Conservation (phyloP, 2,113 vertebrate species). For the Tringa solitaria region DNA sequence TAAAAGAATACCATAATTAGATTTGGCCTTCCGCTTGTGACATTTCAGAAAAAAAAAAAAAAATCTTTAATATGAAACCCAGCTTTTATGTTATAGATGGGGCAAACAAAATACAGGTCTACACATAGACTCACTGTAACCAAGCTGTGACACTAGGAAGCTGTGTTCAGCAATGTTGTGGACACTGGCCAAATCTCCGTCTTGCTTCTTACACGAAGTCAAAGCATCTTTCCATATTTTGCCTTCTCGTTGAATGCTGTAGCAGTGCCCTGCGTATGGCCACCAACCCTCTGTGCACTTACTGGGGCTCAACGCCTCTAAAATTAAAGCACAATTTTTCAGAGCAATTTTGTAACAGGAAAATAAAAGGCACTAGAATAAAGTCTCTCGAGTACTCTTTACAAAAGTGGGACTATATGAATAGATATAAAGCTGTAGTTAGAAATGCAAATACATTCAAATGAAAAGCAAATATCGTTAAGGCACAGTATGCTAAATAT, state of each 20-base stretch:
- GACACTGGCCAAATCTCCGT: conserved; percentile 85
- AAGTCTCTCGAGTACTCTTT: neutral
- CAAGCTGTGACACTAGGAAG: conserved; percentile 87
- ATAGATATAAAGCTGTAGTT: neutral
- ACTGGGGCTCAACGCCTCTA: conserved; percentile 36
- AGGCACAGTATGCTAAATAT: neutral
- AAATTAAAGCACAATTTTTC: neutral
- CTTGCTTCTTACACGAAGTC: conserved; percentile 80
- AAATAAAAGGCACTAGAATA: neutral
- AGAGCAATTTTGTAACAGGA: neutral
- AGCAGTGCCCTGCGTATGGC: conserved; percentile 85
- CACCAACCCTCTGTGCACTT: conserved; percentile 84
- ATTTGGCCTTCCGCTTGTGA: neutral
- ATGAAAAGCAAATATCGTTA: neutral
- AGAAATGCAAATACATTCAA: neutral
- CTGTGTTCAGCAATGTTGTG: conserved; percentile 87
- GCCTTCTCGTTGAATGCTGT: conserved; percentile 77
- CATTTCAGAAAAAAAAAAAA: neutral
- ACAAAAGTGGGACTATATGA: neutral
- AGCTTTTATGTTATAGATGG: neutral
- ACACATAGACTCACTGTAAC: conserved; percentile 80
- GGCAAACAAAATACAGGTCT: neutral
- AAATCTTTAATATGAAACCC: neutral
- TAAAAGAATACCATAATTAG: neutral
- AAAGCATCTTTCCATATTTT: conserved; percentile 83